Evolutionary conservation across 2,888 invertebrate species (phyloP), one percentile per base, ranked within the genome.

Genomic region (Stegophylla sp.): DNA sequence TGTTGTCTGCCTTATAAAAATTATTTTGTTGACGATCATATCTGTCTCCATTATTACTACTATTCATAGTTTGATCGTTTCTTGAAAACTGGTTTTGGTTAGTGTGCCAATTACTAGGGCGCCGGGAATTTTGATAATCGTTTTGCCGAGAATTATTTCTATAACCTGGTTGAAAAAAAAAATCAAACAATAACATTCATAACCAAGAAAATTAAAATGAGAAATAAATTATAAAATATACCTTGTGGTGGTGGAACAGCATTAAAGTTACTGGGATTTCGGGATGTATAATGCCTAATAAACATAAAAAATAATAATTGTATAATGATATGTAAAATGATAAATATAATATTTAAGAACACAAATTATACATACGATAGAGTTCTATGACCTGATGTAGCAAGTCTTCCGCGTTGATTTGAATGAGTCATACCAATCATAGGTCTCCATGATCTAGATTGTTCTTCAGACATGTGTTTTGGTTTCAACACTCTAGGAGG

Each of bases 401-500:
- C 91, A 83, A 95, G 86, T 41, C 88, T 88, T 17, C 91, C 94
- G 83, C 90, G 86, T 82, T 91, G 91, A 83, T 88, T 88, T 1
- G 91, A 88, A 9, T 89, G 90, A 26, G 88, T 90, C 89, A 94
- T 93, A 2, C 95, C 95, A 83, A 93, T 92, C 85, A 90, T 90
- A 9, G 95, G 94, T 79, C 91, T 88, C 90, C 92, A 94, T 85
- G 92, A 91, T 86, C 91, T 89, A 85, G 90, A 90, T 83, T 91
- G 89, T 85, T 90, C 88, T n/a, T 88, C 88, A 3, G 87, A 87
- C 82, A 93, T 89, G 86, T 94, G 91, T 53, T 91, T 91, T 0
- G 95, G 94, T 86, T 94, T 94, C 79, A 97, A 88, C 12, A 94
- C 92, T 83, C 90, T 88, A 0, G 91, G 89, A 1, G 97, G 94